These are phyloP conservation scores for Catamblyrhynchus diadema DNA, from an alignment of 2,797 vertebrate species.

Conservation along the genomic window DNA sequence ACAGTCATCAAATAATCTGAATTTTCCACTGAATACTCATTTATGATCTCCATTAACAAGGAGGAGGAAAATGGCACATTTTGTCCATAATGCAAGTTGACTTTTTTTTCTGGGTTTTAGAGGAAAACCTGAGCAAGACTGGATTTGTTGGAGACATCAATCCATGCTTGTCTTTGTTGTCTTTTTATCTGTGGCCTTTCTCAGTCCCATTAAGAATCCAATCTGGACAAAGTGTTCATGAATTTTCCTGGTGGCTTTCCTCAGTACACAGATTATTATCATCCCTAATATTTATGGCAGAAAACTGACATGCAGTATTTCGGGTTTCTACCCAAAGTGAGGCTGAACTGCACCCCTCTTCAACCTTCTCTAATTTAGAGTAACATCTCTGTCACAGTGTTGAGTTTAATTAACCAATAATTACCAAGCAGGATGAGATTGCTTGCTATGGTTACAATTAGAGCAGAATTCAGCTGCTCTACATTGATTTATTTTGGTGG, in stretches of 20 bases:
- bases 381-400: neutral
- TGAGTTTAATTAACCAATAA: neutral
- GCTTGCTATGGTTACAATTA: neutral
- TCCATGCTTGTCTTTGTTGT: neutral
- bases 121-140: neutral
- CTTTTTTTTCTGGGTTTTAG: neutral
- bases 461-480: neutral
- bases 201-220: neutral
- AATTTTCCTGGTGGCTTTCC: neutral
- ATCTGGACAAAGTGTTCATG: neutral
- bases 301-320: neutral
- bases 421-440: neutral
- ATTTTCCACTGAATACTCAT: neutral
- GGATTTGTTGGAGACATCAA: neutral
- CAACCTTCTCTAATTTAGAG: neutral
- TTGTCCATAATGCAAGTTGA: neutral
- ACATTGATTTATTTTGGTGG: slow-evolving; percentile 26
- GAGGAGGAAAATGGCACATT: no score
- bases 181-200: neutral
- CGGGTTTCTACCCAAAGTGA: neutral
- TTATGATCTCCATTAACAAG: neutral
- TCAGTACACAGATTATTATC: neutral
- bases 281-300: neutral
- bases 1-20: neutral
- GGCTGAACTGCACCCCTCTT: neutral